Evolutionary conservation across 2,888 invertebrate genomes (phyloP).

Genomic region (Lapara coniferarum): DNA sequence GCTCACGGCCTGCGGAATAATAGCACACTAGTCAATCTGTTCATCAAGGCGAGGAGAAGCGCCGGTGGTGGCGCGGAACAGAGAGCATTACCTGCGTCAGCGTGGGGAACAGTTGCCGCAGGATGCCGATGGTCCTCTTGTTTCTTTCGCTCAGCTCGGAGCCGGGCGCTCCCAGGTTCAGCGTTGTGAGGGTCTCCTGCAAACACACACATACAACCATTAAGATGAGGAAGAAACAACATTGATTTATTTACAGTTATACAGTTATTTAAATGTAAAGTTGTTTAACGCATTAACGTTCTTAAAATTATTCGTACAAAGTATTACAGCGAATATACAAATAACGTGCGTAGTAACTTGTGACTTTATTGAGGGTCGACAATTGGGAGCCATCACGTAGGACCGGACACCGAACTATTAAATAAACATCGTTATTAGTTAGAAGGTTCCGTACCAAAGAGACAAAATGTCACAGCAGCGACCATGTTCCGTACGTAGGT

Average conservation of each 20-base stretch:
- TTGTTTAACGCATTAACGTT: too few species aligned
- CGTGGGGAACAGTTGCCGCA: slow-evolving; percentile 89
- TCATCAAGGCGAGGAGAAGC: background rate
- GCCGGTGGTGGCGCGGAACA: background rate
- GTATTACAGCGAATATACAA: too few species aligned
- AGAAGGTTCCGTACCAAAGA: background rate
- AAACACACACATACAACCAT: slow-evolving; percentile 32
- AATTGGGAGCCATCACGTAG: too few species aligned
- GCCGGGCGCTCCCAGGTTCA: slow-evolving; percentile 87
- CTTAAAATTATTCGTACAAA: too few species aligned
- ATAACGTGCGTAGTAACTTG: too few species aligned
- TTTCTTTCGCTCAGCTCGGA: slow-evolving; percentile 87
- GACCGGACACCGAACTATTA: background rate
- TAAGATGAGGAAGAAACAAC: background rate
- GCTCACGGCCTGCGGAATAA: slow-evolving; percentile 37
- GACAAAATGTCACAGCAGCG: slow-evolving; percentile 1
- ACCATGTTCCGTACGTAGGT: slow-evolving; percentile 7
- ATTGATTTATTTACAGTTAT: too few species aligned
- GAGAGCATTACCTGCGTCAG: slow-evolving; percentile 86
- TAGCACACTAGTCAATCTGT: slow-evolving; percentile 31
- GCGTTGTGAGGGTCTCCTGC: slow-evolving; percentile 87
- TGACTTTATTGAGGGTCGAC: too few species aligned
- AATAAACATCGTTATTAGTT: background rate
- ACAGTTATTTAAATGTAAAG: too few species aligned
- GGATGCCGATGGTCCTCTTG: slow-evolving; percentile 90